phyloP scores from a whole-genome alignment of 2,888 invertebrate genomes.

The Limnephilus lunatus region DNA sequence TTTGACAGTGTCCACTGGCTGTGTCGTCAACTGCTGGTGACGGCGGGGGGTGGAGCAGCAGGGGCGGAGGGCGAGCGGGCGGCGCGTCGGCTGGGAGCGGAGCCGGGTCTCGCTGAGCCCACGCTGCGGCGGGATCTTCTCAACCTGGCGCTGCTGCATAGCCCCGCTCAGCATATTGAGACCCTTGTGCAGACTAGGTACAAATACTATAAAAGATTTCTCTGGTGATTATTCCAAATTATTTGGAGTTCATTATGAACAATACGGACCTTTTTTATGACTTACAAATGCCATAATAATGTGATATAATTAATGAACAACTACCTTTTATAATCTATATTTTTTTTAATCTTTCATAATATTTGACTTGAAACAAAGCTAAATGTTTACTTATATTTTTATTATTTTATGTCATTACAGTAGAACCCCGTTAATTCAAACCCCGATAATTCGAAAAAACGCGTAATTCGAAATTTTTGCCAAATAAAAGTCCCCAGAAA shows the following conservation, averaged over 20 bases:
- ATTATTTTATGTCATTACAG: too few species aligned
- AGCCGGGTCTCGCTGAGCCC: slow-evolving; percentile 47
- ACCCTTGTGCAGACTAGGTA: slow-evolving; percentile 68
- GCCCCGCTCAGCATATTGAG: slow-evolving; percentile 71
- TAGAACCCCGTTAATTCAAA: too few species aligned
- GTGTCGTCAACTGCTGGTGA: slow-evolving; percentile 53
- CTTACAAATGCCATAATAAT: neutral
- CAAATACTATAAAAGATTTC: neutral
- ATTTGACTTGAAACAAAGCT: too few species aligned
- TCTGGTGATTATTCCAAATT: neutral
- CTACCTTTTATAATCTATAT: too few species aligned
- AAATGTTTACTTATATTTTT: too few species aligned
- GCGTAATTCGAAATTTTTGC: too few species aligned
- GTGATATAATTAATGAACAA: neutral
- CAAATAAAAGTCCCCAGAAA: too few species aligned
- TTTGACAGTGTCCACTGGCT: slow-evolving; percentile 56
- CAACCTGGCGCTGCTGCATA: slow-evolving; percentile 73
- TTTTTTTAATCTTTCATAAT: too few species aligned
- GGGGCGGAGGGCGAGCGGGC: slow-evolving; percentile 50
- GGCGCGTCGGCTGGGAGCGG: slow-evolving; percentile 57
- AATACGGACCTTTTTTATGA: neutral
- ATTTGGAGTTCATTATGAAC: neutral
- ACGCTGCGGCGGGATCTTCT: slow-evolving; percentile 69
- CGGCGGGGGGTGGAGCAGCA: slow-evolving; percentile 37
- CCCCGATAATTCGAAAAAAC: too few species aligned